phyloP scores from a whole-genome alignment of 2,113 vertebrate species.

The Nestor notabilis region DNA sequence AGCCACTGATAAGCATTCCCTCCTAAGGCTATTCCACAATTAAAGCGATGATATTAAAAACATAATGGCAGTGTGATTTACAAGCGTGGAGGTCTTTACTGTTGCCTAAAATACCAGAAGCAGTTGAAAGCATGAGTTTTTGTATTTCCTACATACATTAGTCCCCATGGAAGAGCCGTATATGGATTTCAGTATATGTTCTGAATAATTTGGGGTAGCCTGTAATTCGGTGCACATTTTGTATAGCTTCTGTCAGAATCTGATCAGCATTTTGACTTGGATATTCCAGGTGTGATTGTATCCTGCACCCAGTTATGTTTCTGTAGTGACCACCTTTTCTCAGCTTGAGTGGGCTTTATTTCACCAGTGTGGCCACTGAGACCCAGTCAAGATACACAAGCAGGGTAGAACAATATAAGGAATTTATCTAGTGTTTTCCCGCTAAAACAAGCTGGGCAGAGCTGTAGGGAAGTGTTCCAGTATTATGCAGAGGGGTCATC shows the following conservation, averaged over 20 bases:
- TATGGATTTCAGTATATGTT: background rate
- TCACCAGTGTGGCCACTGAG: background rate
- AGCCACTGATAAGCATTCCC: slow-evolving; percentile 37
- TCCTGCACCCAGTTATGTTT: background rate
- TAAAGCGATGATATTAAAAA: slow-evolving; percentile 53
- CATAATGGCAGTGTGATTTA: slow-evolving; percentile 25
- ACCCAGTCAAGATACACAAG: background rate
- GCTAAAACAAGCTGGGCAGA: background rate
- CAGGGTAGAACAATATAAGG: background rate
- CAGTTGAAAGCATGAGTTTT: background rate
- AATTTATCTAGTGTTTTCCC: background rate
- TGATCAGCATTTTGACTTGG: background rate
- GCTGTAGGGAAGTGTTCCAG: background rate
- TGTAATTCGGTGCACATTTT: background rate
- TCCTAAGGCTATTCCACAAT: slow-evolving; percentile 57
- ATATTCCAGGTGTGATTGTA: background rate
- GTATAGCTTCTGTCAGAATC: background rate
- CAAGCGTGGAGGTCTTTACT: slow-evolving; percentile 12
- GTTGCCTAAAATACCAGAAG: background rate
- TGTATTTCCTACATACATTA: background rate
- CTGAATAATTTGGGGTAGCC: background rate
- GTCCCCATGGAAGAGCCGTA: background rate
- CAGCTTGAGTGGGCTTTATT: background rate
- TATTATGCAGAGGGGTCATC: background rate
- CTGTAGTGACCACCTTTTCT: background rate